phyloP scores from a whole-genome alignment of 2,888 invertebrate genomes.

The Carterocephalus palaemon region DNA sequence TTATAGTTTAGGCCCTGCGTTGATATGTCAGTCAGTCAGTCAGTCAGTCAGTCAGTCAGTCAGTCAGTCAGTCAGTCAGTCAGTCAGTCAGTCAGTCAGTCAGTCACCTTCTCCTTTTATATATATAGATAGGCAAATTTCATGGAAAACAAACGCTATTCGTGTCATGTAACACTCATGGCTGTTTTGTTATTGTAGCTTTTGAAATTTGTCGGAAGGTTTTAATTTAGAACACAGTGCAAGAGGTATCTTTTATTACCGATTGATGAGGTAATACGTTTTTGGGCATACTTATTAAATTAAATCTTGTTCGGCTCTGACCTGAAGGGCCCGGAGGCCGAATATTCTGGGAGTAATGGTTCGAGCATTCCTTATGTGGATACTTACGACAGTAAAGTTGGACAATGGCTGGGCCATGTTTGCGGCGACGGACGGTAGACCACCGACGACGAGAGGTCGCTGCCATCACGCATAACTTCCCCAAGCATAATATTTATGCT shows the following conservation, averaged over 20 bases:
- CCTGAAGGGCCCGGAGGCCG: slow-evolving; percentile 10
- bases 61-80: no score
- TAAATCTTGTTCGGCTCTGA: slow-evolving; percentile 9
- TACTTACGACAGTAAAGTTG: slow-evolving; percentile 59
- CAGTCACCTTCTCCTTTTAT: no score
- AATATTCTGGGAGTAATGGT: slow-evolving; percentile 29
- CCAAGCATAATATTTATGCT: slow-evolving; percentile 37
- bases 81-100: no score
- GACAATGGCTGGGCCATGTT: slow-evolving; percentile 59
- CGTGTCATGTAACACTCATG: no score
- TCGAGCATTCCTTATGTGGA: slow-evolving; percentile 38
- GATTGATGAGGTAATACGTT: no score
- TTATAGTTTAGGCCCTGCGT: no score
- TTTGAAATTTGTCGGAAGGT: no score
- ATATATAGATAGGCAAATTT: no score
- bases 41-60: no score
- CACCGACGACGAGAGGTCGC: slow-evolving; percentile 50
- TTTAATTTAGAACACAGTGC: slow-evolving; percentile 2
- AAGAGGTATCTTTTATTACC: background rate
- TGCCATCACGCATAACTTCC: slow-evolving; percentile 34
- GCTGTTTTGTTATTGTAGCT: no score
- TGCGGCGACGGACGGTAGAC: slow-evolving; percentile 57
- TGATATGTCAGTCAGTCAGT: no score
- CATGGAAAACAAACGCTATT: no score
- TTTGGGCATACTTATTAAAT: slow-evolving; percentile 1